Conservation (phyloP, 2,113 vertebrate genomes). For the Fulmarus glacialis region DNA sequence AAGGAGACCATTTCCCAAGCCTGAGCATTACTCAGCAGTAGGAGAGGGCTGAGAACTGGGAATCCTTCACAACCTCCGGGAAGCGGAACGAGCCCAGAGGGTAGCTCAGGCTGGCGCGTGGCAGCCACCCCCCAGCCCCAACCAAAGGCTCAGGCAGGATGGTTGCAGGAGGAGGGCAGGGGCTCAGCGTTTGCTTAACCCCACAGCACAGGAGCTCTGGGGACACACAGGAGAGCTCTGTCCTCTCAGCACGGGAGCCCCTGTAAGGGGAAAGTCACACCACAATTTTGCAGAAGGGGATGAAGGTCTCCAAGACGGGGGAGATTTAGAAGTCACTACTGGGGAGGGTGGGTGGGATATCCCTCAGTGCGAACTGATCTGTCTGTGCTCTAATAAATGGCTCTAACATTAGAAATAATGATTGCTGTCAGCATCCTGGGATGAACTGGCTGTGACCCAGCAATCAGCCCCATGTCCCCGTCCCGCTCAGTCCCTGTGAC, state of each 20-base stretch:
- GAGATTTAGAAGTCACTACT: rapidly evolving
- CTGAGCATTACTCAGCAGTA: neutral
- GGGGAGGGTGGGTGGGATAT: no score
- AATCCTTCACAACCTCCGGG: neutral
- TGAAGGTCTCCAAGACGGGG: neutral
- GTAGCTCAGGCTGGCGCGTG: rapidly evolving
- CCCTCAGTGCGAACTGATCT: neutral
- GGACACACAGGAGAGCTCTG: neutral
- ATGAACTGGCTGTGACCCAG: neutral
- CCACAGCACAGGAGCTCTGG: neutral
- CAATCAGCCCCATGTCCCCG: neutral
- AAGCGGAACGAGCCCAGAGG: neutral
- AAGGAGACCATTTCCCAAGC: neutral
- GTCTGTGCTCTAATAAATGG: neutral
- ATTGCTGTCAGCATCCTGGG: rapidly evolving
- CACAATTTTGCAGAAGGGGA: neutral
- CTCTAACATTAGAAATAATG: neutral
- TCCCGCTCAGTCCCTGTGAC: neutral
- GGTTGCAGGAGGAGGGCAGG: neutral
- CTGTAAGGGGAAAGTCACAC: neutral
- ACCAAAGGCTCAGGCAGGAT: neutral
- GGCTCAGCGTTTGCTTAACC: neutral
- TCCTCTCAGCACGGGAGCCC: neutral
- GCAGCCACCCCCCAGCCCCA: neutral
- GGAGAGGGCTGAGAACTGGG: neutral